Percentiles rank a stretch among this genome's conserved stretches.
phyloP scores from a whole-genome alignment of 1,140 invertebrate genomes.

The Mesaphorura yosii region DNA sequence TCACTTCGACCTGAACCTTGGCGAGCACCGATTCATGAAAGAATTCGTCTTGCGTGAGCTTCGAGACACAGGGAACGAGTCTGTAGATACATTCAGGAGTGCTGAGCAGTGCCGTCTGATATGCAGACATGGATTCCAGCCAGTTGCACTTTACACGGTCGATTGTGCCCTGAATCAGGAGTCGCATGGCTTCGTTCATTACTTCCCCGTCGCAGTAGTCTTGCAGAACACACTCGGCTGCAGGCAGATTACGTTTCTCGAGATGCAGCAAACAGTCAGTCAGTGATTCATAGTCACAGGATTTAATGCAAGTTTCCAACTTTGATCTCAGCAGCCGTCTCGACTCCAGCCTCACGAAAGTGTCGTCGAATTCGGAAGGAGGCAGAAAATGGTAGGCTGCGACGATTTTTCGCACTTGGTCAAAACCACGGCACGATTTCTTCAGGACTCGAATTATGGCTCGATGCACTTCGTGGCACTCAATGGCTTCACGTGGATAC shows the following conservation, averaged over 20 bases:
- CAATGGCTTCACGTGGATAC: neutral
- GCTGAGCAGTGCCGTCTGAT: slow-evolving; percentile 16
- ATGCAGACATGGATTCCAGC: slow-evolving; percentile 14
- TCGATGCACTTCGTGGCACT: neutral
- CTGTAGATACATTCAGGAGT: slow-evolving; percentile 17
- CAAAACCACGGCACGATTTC: neutral
- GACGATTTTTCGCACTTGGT: slow-evolving; percentile 1
- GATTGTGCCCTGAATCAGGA: slow-evolving; percentile 16
- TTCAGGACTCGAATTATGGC: neutral
- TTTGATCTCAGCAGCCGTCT: neutral
- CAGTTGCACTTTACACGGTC: slow-evolving; percentile 7
- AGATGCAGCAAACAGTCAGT: slow-evolving; percentile 2
- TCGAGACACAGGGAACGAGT: slow-evolving; percentile 17
- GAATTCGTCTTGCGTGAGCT: slow-evolving; percentile 16
- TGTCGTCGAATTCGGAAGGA: slow-evolving; percentile 8
- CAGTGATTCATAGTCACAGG: slow-evolving; percentile 13
- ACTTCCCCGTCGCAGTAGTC: neutral
- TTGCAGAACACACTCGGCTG: slow-evolving; percentile 1
- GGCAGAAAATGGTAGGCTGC: slow-evolving; percentile 10
- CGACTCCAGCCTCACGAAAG: neutral
- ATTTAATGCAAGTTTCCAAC: neutral
- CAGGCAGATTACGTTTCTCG: neutral
- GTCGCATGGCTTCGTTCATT: slow-evolving; percentile 13
- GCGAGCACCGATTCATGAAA: slow-evolving; percentile 17
- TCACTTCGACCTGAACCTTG: slow-evolving; percentile 12